A percentile compares a stretch with the other conserved stretches of the same genome.
Conservation (phyloP, 1,140 invertebrate species). For the Lepidotrigona ventralis region DNA sequence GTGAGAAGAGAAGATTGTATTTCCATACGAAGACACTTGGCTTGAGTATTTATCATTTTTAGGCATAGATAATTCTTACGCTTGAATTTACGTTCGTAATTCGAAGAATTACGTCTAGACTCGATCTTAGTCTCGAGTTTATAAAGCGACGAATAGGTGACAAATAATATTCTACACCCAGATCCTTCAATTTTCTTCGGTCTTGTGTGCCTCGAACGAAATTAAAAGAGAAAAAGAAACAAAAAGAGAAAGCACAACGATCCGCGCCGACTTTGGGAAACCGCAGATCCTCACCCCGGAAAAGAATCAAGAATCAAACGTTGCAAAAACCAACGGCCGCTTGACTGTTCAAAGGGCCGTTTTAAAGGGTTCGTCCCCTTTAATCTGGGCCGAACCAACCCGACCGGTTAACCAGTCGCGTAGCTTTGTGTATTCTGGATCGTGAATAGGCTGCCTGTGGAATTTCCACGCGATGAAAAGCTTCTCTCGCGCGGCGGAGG, state of each 20-base stretch:
- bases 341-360: neutral
- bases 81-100: neutral
- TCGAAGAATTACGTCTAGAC: neutral
- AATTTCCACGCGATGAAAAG: slow-evolving; percentile 65
- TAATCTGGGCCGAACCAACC: slow-evolving; percentile 55
- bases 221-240: no score
- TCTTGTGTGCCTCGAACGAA: no score
- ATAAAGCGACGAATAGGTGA: no score
- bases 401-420: slow-evolving; percentile 60
- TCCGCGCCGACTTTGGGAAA: no score
- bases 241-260: no score
- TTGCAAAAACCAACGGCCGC: neutral
- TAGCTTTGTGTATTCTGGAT: slow-evolving; percentile 66
- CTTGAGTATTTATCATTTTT: no score
- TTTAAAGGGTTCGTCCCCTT: slow-evolving; percentile 59
- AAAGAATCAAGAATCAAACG: neutral
- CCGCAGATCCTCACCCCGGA: no score
- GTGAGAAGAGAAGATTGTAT: neutral
- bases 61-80: no score
- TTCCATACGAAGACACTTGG: no score
- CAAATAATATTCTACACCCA: no score
- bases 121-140: neutral
- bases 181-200: no score
- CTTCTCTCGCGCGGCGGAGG: neutral
- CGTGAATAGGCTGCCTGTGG: slow-evolving; percentile 59